phyloP scores from a whole-genome alignment of 2,888 invertebrate genomes.

The Lamproptera curius region DNA sequence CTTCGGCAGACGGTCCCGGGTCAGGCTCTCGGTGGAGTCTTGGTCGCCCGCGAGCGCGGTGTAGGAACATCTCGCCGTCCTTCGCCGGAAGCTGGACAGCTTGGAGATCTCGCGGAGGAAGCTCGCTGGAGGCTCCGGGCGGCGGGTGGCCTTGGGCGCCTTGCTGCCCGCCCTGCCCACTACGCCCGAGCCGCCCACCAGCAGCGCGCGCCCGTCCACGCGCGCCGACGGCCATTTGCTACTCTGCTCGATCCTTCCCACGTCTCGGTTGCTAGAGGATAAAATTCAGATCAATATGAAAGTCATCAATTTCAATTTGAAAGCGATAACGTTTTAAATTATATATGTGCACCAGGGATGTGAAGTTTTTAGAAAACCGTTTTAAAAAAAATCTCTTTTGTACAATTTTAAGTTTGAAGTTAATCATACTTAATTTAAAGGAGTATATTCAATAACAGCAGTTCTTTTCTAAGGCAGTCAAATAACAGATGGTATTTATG shows the following conservation, averaged over 20 bases:
- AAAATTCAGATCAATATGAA: too few species aligned
- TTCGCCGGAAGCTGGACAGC: constrained; percentile 83
- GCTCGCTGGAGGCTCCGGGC: constrained; percentile 57
- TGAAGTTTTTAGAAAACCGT: too few species aligned
- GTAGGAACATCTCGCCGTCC: constrained; percentile 84
- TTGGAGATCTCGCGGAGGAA: constrained; percentile 83
- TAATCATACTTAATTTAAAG: too few species aligned
- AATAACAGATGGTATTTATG: too few species aligned
- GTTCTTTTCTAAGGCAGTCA: too few species aligned
- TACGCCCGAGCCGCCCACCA: constrained; percentile 76
- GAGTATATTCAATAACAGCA: too few species aligned
- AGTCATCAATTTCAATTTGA: too few species aligned
- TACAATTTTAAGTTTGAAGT: too few species aligned
- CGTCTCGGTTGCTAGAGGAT: constrained; percentile 79
- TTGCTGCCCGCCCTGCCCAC: constrained; percentile 56
- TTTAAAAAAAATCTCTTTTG: too few species aligned
- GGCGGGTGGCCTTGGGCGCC: constrained; percentile 37
- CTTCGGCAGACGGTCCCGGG: constrained; percentile 65
- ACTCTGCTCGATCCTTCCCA: constrained; percentile 85
- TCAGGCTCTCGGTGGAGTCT: constrained; percentile 82
- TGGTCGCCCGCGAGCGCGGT: constrained; percentile 80
- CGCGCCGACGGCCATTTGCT: constrained; percentile 82
- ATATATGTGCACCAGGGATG: too few species aligned
- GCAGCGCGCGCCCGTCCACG: constrained; percentile 82
- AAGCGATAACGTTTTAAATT: too few species aligned